Conservation (phyloP, 1,140 invertebrate genomes). For the Callitettix versicolor region DNA sequence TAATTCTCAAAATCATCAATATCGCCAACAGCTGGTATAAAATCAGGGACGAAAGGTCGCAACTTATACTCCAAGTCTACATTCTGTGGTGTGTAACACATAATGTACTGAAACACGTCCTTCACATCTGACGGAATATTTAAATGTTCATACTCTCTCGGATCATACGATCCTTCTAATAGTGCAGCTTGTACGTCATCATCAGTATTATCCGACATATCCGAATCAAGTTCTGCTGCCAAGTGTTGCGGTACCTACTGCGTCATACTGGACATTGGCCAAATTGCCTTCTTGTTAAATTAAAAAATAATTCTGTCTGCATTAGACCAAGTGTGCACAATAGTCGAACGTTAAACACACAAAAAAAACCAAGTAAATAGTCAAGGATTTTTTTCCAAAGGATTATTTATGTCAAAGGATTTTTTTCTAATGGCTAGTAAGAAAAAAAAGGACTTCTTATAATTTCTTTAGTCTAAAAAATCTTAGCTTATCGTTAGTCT, state of each 20-base stretch:
- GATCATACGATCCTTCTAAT: conserved; percentile 54
- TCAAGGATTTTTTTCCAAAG: no score
- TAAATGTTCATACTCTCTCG: conserved; percentile 73
- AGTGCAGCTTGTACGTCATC: conserved; percentile 21
- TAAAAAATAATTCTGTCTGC: no score
- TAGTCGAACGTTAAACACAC: no score
- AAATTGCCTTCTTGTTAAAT: no score
- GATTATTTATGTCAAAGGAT: no score
- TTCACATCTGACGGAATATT: conserved; percentile 75
- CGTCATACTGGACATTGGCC: neutral
- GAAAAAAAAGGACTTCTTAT: no score
- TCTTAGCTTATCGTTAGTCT: no score
- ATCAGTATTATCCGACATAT: conserved; percentile 21
- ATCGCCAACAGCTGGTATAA: conserved; percentile 94
- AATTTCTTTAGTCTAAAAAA: no score
- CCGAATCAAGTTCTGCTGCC: conserved; percentile 11
- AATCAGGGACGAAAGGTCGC: conserved; percentile 92
- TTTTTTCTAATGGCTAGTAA: no score
- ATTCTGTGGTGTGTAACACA: conserved; percentile 83
- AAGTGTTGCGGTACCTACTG: neutral
- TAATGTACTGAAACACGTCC: conserved; percentile 88
- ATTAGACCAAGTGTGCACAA: no score
- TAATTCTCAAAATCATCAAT: conserved; percentile 98
- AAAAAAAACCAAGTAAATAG: no score
- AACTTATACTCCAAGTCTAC: conserved; percentile 84